A percentile compares a stretch with the other conserved stretches of the same genome.
Evolutionary conservation across 2,113 vertebrate species (phyloP).

Genomic region (Sinocyclocheilus anshuiensis): DNA sequence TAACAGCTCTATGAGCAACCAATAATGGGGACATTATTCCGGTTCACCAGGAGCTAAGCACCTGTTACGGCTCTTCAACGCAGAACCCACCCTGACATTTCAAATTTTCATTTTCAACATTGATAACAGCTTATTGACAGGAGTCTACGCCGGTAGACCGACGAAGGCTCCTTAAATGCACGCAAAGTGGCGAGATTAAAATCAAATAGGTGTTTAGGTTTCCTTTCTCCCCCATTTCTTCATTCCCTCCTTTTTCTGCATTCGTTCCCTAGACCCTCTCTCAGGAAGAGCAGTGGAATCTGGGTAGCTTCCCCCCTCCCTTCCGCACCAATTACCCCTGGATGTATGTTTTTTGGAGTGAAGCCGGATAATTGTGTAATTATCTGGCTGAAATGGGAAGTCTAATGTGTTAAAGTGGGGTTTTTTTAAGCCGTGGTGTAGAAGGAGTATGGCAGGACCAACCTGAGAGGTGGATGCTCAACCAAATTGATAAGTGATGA

Average conservation of each 20-base stretch:
- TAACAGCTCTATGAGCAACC: constrained; percentile 85
- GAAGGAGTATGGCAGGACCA: constrained; percentile 50
- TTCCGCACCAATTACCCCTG: constrained; percentile 90
- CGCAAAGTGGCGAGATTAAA: constrained; percentile 98
- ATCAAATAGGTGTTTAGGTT: constrained; percentile 91
- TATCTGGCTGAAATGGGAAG: constrained; percentile 92
- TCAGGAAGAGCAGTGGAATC: constrained; percentile 80
- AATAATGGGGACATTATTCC: constrained; percentile 87
- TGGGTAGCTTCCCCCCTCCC: constrained; percentile 80
- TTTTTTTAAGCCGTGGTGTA: constrained; percentile 80
- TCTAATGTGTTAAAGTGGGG: constrained; percentile 93
- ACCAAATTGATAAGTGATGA: constrained; percentile 62
- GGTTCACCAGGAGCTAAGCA: constrained; percentile 86
- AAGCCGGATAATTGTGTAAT: constrained; percentile 95
- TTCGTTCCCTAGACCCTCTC: constrained; percentile 85
- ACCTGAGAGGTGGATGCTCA: constrained; percentile 69
- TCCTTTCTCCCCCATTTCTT: constrained; percentile 27
- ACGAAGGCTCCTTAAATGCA: constrained; percentile 98
- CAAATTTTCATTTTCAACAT: constrained; percentile 93
- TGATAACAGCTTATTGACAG: constrained; percentile 94
- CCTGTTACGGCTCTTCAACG: constrained; percentile 91
- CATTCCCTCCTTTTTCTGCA: constrained; percentile 73
- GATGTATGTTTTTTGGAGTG: constrained; percentile 85
- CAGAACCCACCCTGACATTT: constrained; percentile 93
- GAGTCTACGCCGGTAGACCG: constrained; percentile 87